A percentile compares a stretch with the other conserved stretches of the same genome.
These are phyloP conservation scores for Macquaria ambigua DNA, from an alignment of 2,113 vertebrate species.

Conservation along the genomic window DNA sequence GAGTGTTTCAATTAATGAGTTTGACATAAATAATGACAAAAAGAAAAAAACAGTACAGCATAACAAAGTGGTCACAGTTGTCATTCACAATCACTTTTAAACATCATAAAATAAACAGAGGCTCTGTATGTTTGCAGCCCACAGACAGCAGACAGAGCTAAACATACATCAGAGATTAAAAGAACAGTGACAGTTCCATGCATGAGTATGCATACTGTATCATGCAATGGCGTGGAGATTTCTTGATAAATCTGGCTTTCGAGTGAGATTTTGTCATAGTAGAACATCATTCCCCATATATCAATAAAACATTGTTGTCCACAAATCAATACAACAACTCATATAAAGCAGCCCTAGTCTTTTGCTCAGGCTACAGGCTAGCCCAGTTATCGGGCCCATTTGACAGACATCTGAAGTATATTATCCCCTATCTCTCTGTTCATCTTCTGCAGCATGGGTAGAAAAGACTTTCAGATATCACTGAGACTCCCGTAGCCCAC, in stretches of 20 bases:
- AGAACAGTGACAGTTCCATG: background rate
- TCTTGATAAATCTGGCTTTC: background rate
- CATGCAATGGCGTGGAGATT: background rate
- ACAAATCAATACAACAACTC: slow-evolving; percentile 34
- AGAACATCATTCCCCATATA: background rate
- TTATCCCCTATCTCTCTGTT: slow-evolving; percentile 60
- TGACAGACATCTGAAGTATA: slow-evolving; percentile 64
- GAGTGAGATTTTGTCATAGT: background rate
- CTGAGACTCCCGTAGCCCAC: slow-evolving; percentile 54
- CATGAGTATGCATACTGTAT: background rate
- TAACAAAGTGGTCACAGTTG: slow-evolving; percentile 1
- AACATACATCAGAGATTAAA: background rate
- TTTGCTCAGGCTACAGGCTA: slow-evolving; percentile 30
- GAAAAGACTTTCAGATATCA: slow-evolving; percentile 60
- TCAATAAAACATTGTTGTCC: slow-evolving; percentile 17
- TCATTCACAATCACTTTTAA: slow-evolving; percentile 1
- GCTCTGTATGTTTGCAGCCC: background rate
- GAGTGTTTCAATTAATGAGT: background rate
- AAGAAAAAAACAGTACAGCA: background rate
- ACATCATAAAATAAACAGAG: background rate
- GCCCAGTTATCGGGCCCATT: slow-evolving; percentile 55
- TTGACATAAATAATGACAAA: slow-evolving; percentile 8
- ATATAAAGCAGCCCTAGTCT: background rate
- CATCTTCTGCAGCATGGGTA: slow-evolving; percentile 47
- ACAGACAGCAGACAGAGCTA: background rate